phyloP scores from a whole-genome alignment of 2,113 vertebrate species.

The Grammomys dolichurus region DNA sequence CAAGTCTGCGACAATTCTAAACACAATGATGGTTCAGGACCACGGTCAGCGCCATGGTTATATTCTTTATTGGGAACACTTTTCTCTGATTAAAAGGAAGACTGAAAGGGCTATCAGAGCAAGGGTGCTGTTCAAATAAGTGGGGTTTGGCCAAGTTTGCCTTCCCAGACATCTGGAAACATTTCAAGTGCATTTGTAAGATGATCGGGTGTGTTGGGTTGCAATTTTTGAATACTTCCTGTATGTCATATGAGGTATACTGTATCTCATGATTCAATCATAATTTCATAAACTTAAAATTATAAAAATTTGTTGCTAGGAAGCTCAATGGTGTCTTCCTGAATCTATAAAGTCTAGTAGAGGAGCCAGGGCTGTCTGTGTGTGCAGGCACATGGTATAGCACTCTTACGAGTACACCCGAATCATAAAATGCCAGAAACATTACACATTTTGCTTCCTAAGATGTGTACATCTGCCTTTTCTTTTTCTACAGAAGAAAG shows the following conservation, averaged over 20 bases:
- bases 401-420: neutral
- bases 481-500: neutral
- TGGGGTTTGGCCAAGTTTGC: neutral
- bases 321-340: neutral
- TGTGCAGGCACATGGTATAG: neutral
- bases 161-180: neutral
- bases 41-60: neutral
- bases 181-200: neutral
- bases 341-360: neutral
- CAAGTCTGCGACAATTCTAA: neutral
- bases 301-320: neutral
- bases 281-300: neutral
- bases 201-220: neutral
- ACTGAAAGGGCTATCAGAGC: neutral
- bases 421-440: neutral
- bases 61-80: rapidly evolving
- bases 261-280: neutral
- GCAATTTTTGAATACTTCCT: neutral
- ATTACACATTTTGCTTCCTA: neutral
- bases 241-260: neutral
- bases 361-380: neutral
- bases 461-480: neutral
- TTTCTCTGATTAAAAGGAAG: neutral
- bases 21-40: neutral
- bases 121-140: neutral